A percentile compares a stretch with the other conserved stretches of the same genome.
phyloP scores from a whole-genome alignment of 2,797 vertebrate species.

The Pangasius sanitwongsei region DNA sequence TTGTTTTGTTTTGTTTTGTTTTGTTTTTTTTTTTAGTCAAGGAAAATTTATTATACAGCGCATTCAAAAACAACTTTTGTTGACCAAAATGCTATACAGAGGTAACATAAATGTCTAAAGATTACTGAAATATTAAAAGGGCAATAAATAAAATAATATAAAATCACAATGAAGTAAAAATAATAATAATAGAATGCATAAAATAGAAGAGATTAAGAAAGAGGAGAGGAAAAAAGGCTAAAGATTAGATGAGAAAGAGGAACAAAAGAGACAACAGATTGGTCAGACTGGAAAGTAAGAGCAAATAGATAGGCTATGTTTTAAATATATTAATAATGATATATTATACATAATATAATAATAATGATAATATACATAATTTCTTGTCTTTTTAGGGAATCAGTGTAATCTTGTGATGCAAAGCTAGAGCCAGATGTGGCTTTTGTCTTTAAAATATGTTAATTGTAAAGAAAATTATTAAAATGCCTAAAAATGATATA shows the following conservation, averaged over 20 bases:
- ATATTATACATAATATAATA: too few relatives aligned
- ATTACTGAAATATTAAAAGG: neutral
- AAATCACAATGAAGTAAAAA: neutral
- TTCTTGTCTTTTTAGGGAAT: neutral
- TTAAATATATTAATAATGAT: neutral
- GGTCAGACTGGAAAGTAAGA: neutral
- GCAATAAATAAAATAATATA: neutral
- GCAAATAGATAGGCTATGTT: neutral
- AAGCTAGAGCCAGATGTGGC: neutral
- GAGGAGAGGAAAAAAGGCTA: neutral
- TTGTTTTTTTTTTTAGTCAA: neutral
- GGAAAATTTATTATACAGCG: neutral
- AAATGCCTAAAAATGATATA: neutral
- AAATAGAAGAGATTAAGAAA: neutral
- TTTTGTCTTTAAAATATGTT: neutral
- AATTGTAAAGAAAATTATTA: neutral
- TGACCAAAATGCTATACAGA: neutral
- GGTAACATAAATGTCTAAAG: neutral
- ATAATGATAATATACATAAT: neutral
- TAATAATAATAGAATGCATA: neutral
- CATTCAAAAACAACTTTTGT: neutral
- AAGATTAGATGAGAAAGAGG: neutral
- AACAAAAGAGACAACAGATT: neutral
- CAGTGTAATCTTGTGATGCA: neutral
- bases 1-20: too few relatives aligned